Percentiles rank a stretch among this genome's conserved stretches.
phyloP scores from a whole-genome alignment of 2,113 vertebrate species.

The Lepisosteus oculatus region DNA sequence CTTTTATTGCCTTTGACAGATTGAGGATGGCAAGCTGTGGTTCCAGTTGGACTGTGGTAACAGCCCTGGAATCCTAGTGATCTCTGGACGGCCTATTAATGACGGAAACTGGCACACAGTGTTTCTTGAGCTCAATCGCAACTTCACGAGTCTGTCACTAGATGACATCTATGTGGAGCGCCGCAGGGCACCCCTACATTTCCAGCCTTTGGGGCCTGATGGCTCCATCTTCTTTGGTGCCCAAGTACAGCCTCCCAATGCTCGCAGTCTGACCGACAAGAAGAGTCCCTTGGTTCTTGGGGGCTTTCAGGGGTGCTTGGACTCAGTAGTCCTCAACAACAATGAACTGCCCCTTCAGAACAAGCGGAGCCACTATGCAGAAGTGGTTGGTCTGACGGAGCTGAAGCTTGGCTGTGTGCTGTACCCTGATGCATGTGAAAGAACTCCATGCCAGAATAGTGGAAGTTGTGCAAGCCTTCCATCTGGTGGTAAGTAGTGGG shows the following conservation, averaged over 20 bases:
- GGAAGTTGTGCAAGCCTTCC: conserved; percentile 81
- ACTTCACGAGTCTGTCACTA: conserved; percentile 87
- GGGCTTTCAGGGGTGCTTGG: conserved; percentile 95
- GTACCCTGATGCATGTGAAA: conserved; percentile 83
- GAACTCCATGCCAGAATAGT: conserved; percentile 83
- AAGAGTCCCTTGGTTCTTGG: conserved; percentile 73
- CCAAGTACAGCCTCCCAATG: conserved; percentile 79
- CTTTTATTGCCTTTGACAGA: conserved; percentile 54
- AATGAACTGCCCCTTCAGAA: conserved; percentile 90
- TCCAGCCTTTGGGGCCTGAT: conserved; percentile 71
- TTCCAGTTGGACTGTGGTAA: conserved; percentile 86
- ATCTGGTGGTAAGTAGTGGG: conserved; percentile 77
- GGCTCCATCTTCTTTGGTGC: conserved; percentile 88
- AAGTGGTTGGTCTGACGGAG: conserved; percentile 90
- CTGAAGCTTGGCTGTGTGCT: conserved; percentile 90
- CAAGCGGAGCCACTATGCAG: conserved; percentile 86
- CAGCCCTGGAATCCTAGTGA: conserved; percentile 78
- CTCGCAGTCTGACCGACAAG: conserved; percentile 74
- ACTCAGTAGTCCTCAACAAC: conserved; percentile 84
- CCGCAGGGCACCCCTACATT: conserved; percentile 72
- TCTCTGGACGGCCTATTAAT: conserved; percentile 82
- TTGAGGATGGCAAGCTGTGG: conserved; percentile 90
- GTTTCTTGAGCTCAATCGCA: conserved; percentile 85
- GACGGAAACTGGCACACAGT: conserved; percentile 95
- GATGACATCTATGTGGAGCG: conserved; percentile 91